Conservation (phyloP, 2,113 vertebrate genomes). For the Calypte anna region DNA sequence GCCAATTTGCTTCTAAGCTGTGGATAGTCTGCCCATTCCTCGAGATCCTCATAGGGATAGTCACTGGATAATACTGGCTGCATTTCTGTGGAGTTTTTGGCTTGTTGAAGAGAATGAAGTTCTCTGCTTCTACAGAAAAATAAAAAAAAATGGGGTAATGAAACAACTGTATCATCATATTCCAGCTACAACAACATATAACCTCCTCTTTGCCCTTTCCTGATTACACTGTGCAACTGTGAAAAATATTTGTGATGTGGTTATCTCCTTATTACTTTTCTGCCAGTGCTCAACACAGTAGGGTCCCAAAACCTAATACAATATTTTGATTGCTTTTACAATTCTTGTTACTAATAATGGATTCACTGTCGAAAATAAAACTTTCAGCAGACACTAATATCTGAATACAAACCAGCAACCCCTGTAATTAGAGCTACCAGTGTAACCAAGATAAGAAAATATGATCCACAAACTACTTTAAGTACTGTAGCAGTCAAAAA, state of each 20-base stretch:
- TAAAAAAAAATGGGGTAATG: background rate
- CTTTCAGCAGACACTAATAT: background rate
- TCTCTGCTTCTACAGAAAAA: constrained; percentile 80
- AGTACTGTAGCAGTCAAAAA: background rate
- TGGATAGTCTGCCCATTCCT: constrained; percentile 83
- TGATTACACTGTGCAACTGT: background rate
- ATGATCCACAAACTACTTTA: background rate
- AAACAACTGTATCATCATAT: background rate
- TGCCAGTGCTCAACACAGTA: background rate
- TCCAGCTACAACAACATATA: background rate
- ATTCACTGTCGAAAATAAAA: background rate
- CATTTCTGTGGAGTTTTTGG: constrained; percentile 78
- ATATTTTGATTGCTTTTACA: background rate
- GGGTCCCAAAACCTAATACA: background rate
- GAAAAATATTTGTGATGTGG: background rate
- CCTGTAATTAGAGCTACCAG: background rate
- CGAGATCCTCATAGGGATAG: constrained; percentile 90
- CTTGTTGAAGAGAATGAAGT: constrained; percentile 92
- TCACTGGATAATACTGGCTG: constrained; percentile 90
- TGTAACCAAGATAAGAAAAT: background rate
- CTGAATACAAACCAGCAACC: background rate
- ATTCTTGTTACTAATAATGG: background rate
- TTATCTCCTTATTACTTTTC: background rate
- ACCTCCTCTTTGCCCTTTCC: background rate
- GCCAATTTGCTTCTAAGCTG: constrained; percentile 92